Evolutionary conservation across 2,797 vertebrate species (phyloP), one percentile per base, ranked within the genome.

Genomic region (Chloroceryle amazona): DNA sequence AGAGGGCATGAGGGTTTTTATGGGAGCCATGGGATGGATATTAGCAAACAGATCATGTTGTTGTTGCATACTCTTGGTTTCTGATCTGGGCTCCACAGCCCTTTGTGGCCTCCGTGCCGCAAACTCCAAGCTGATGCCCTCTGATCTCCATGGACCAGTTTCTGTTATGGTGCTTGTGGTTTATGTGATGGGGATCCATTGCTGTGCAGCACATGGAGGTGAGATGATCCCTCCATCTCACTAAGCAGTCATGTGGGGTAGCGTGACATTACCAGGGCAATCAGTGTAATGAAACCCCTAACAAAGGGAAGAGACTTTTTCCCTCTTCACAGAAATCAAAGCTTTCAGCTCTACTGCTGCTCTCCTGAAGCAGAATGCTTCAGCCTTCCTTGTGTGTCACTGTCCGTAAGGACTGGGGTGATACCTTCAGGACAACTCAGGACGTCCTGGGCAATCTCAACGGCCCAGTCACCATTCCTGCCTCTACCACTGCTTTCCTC

Each of bases 181-280:
- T 87, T 62, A 11, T 26, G 7, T 12, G 44, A 2, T 1, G 4
- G 33, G 46, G 47, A 54, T 78, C 82, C 67, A 8, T 19, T 1
- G 2, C 22, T 44, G 63, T 41, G n/a, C 21, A 29, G 28, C 28
- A 18, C 2, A 2, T 14, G 7, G 49, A 58, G 37, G 10, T 35
- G 60, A 87, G 49, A 31, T n/a, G 70, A 39, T 76, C 25, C 47
- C 41, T 66, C 33, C 21, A 1, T 57, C 81, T 61, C 41, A 29
- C 13, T 29, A 17, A 33, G 49, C 19, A 31, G 39, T 21, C 13
- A 15, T 28, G 25, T 2, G 2, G 49, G 37, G 31, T 63, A 87
- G 44, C 11, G 15, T 1, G 1, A 10, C 0, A 1, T 25, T 21
- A 75, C 23, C 0, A 0, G 22, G 22, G 86, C 10, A 39, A 80